A percentile compares a stretch with the other conserved stretches of the same genome.
phyloP scores from a whole-genome alignment of 1,140 invertebrate genomes.

The Dendroctonus ponderosae region DNA sequence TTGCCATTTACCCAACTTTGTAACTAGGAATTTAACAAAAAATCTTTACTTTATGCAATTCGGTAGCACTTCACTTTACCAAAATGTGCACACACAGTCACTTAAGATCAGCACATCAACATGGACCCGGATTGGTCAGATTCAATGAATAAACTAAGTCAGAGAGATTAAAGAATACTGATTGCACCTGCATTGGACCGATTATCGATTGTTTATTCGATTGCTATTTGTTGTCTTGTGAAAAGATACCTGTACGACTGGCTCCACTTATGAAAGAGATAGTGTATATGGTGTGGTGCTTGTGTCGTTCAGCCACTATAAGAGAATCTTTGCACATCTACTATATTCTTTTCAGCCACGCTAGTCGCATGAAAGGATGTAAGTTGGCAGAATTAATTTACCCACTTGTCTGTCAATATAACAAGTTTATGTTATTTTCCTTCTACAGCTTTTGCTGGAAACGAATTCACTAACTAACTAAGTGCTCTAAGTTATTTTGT shows the following conservation, averaged over 20 bases:
- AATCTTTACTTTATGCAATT: too few species aligned
- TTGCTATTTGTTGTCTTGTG: constrained; percentile 32
- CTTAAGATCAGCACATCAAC: too few species aligned
- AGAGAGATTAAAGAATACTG: constrained; percentile 5
- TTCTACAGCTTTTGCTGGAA: too few species aligned
- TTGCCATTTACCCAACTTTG: too few species aligned
- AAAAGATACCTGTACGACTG: constrained; percentile 34
- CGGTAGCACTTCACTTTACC: too few species aligned
- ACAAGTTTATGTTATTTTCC: too few species aligned
- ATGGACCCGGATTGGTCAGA: too few species aligned
- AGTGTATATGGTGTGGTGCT: constrained; percentile 23
- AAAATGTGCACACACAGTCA: too few species aligned
- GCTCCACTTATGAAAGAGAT: constrained; percentile 34
- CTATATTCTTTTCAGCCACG: constrained; percentile 8
- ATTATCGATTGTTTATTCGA: constrained; percentile 36
- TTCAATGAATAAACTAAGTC: neutral
- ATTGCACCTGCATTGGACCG: constrained; percentile 28
- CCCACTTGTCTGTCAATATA: too few species aligned
- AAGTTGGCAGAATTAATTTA: neutral
- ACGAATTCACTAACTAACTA: too few species aligned
- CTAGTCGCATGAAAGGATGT: neutral
- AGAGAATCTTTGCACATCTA: constrained; percentile 31
- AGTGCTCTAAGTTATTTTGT: too few species aligned
- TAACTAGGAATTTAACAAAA: too few species aligned
- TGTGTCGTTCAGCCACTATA: constrained; percentile 12